Percentiles rank a stretch among this genome's conserved stretches.
Conservation (phyloP, 2,797 vertebrate species). For the Loriculus beryllinus region DNA sequence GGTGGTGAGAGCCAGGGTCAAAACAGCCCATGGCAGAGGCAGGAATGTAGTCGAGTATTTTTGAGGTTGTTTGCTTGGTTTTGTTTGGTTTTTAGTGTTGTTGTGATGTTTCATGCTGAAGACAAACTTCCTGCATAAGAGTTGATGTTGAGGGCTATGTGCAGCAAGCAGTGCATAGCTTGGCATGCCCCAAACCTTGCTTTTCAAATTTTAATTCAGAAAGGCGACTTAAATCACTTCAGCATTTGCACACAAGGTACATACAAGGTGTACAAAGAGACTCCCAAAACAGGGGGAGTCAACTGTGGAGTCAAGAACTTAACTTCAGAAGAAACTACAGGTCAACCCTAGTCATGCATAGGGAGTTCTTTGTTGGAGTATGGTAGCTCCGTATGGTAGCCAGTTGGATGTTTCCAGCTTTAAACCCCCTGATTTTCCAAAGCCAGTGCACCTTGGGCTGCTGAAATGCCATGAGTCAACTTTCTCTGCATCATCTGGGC, state of each 20-base stretch:
- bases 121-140: not conserved
- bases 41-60: not conserved
- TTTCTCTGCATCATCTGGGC: not conserved
- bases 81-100: not conserved
- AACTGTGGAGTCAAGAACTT: not conserved
- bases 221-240: not conserved
- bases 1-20: not conserved
- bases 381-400: not conserved
- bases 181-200: not conserved
- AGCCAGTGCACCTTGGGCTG: not conserved
- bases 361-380: rapidly evolving
- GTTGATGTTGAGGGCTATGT: not conserved
- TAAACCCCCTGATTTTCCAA: not conserved
- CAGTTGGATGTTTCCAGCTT: not conserved
- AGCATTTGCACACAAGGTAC: not conserved
- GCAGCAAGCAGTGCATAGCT: not conserved
- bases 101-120: not conserved
- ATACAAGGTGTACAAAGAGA: not conserved
- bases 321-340: not conserved
- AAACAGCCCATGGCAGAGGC: not conserved
- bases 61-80: not conserved
- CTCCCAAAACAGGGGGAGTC: not conserved
- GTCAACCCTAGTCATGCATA: not conserved
- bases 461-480: not conserved
- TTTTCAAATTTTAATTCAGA: not conserved